Base-by-base conservation (phyloP, 1,140 invertebrate genomes). In the Dinoponera quadriceps region DNA sequence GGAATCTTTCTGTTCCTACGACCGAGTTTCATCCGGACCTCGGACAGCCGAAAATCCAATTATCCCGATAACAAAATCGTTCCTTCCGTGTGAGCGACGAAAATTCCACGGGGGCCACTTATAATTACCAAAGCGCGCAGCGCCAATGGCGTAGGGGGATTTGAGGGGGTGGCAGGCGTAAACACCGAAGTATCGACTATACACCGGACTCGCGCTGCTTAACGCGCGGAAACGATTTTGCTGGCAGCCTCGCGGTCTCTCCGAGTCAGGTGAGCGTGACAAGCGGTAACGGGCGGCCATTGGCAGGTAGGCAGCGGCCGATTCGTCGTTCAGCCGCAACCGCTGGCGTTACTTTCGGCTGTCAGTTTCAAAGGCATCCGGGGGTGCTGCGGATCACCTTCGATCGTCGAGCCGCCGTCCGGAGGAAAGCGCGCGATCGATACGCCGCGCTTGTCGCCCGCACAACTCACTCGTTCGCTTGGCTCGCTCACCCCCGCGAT, bases 281-380 rank as follows among this genome's bases (percentile, higher is more conserved):
- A 48, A 38, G 20, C 22, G 20, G 33, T 38, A 33, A 33, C 25
- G 16, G 14, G 14, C 29, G 29, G 7, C 14, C n/a, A 57, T 69
- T 33, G 29, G 1, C 22, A 69, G 4, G 16, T 9, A 33, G 29
- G 29, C 29, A 44, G 38, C 9, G 38, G 3, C 38, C 25, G 14
- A n/a, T 16, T 54, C 18, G 18, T 25, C 38, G 38, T 48, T 4
- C 7, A 5, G 22, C 22, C 16, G 59, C 59, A 29, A 29, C 27
- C 20, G 25, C 44, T 11, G 22, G 38, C 38, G 38, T 5, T 16
- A 20, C 20, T 68, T 44, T 38, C 13, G 9, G 27, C 7, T 22
- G 55, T 60, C n/a, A 60, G 7, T 51, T 22, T 75, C 7, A 29
- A 62, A 75, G 60, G 14, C n/a, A 72, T 16, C n/a, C 38, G 38